Base-by-base conservation (phyloP, 2,113 vertebrate genomes). In the Octodon degus region DNA sequence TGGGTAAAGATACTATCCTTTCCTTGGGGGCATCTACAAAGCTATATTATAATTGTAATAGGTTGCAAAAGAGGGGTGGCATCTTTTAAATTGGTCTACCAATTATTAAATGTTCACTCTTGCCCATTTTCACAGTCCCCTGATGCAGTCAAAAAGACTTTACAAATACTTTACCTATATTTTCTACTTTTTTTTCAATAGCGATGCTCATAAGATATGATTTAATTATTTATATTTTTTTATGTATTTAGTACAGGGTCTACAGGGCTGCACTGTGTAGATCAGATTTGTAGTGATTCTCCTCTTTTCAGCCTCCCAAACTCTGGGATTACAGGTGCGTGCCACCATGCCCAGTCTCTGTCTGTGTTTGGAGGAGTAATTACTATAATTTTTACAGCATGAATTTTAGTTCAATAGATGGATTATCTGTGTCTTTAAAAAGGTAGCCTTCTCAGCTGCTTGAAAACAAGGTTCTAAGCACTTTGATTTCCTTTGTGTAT, bases 401-500 rank as follows among this genome's bases (percentile, higher is more conserved):
- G 25, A 55, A 55, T 68, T 97, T 55, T 80, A 30, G 27, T 53
- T 47, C 22, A 92, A 22, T 76, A 34, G n/a, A 92, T 89, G 79
- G 25, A 60, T 37, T 89, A 89, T 80, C 77, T 94, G 40, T 16
- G 83, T 30, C 89, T 92, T 62, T 72, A 53, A 37, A 93, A 95
- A 97, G 22, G 74, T 91, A 97, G 62, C 1, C 10, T 13, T 95
- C 90, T 85, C 58, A 88, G 68, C 50, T 70, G 32, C 40, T 90
- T 89, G 40, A 86, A 92, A 80, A 77, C n/a, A 37, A 92, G 91
- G 70, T 94, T 97, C 89, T 82, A 81, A 77, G 87, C 1, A 83
- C 79, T 89, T 92, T 89, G 43, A 96, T 96, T 94, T 96, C 68
- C 43, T 94, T 97, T 96, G 37, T 93, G 65, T 83, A 83, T n/a